Conservation (phyloP, 2,888 invertebrate species). For the Eupithecia subumbrata region DNA sequence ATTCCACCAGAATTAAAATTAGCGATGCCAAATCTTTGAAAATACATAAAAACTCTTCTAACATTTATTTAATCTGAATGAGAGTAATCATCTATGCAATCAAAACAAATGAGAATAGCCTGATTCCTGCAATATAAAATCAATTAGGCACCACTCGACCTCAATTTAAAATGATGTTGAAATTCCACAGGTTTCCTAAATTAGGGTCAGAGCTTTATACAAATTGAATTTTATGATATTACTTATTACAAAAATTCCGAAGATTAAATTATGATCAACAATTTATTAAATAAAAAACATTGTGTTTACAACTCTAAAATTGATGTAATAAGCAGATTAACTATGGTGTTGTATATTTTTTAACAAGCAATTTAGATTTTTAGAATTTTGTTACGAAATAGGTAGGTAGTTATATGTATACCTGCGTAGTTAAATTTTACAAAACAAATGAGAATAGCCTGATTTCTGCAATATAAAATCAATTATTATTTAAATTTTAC, state of each 20-base stretch:
- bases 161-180: conserved; percentile 21
- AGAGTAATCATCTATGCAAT: conserved; percentile 4
- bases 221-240: conserved; percentile 21
- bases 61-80: conserved; percentile 4
- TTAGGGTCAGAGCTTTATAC: conserved; percentile 28
- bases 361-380: neutral
- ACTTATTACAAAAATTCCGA: neutral
- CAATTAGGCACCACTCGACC: conserved; percentile 19
- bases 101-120: conserved; percentile 8
- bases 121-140: conserved; percentile 31
- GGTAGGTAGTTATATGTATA: neutral
- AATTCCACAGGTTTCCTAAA: conserved; percentile 28
- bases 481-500: too few relatives aligned
- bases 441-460: conserved; percentile 9
- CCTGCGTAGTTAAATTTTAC: neutral
- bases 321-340: neutral
- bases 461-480: conserved; percentile 30
- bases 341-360: neutral
- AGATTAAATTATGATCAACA: neutral
- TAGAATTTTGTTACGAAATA: neutral
- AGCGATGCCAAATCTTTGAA: neutral
- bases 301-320: neutral
- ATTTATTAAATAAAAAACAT: neutral
- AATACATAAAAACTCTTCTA: neutral
- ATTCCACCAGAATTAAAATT: neutral